Evolutionary conservation across 2,888 invertebrate genomes (phyloP).

Genomic region (Alentia gelatinosa): DNA sequence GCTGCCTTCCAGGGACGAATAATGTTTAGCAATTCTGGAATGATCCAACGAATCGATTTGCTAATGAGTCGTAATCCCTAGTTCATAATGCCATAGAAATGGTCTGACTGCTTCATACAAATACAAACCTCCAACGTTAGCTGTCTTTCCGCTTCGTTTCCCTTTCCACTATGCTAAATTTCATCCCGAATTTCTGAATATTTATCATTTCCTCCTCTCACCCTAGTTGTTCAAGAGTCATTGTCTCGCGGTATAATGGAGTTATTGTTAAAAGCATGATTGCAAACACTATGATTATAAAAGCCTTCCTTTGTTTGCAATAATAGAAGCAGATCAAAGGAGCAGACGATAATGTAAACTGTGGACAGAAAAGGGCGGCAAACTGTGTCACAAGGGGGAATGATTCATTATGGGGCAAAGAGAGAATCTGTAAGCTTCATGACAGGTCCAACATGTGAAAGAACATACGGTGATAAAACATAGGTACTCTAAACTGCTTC

Average conservation of each 20-base stretch:
- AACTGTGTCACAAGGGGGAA: not conserved
- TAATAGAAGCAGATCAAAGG: constrained; percentile 28
- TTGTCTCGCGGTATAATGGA: not conserved
- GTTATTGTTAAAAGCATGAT: not conserved
- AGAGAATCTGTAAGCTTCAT: too few species aligned
- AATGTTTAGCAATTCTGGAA: not conserved
- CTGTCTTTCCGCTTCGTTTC: not conserved
- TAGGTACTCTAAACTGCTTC: too few species aligned
- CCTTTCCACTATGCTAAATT: not conserved
- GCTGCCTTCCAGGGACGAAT: not conserved
- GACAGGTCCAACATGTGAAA: too few species aligned
- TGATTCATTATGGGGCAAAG: not conserved
- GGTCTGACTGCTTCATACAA: not conserved
- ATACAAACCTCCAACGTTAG: too few species aligned
- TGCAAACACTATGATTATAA: not conserved
- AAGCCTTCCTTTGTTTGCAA: not conserved
- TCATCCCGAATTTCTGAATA: not conserved
- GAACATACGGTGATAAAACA: too few species aligned
- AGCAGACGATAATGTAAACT: constrained; percentile 9
- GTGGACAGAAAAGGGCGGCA: constrained; percentile 10
- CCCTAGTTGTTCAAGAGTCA: not conserved
- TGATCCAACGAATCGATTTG: not conserved
- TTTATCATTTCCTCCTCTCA: not conserved
- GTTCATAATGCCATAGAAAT: not conserved
- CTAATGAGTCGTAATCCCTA: not conserved